Percentiles rank a stretch among this genome's conserved stretches.
These are phyloP conservation scores for Onchidella celtica DNA, from an alignment of 2,888 invertebrate species.

Conservation along the genomic window DNA sequence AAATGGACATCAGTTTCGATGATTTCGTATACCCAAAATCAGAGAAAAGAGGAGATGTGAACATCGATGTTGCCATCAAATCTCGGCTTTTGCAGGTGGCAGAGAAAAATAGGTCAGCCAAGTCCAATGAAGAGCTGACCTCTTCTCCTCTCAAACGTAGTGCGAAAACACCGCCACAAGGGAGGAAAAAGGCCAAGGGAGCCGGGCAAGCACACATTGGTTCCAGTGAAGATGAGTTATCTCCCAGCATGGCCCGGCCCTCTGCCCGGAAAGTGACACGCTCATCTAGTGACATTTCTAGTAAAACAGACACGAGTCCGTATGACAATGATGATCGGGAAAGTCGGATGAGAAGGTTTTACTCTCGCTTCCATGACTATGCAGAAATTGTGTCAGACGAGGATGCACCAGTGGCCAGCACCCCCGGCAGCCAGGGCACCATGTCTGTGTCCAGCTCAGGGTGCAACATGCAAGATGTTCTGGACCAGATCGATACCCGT, in stretches of 20 bases:
- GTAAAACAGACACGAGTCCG: constrained; percentile 54
- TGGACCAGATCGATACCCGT: constrained; percentile 56
- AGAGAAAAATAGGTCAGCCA: constrained; percentile 37
- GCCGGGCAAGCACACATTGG: constrained; percentile 43
- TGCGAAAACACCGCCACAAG: constrained; percentile 64
- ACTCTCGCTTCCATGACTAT: constrained; percentile 71
- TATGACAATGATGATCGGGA: constrained; percentile 19
- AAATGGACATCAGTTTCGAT: constrained; percentile 11
- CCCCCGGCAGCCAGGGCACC: constrained; percentile 32
- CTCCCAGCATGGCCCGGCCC: background rate
- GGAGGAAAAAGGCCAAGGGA: constrained; percentile 61
- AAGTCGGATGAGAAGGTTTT: constrained; percentile 57
- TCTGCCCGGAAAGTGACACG: background rate
- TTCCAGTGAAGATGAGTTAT: constrained; percentile 33
- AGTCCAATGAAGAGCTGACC: constrained; percentile 56
- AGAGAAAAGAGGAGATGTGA: constrained; percentile 38
- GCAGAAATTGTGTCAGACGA: constrained; percentile 71
- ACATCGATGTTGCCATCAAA: constrained; percentile 53
- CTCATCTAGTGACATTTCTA: constrained; percentile 57
- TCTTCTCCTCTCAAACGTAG: constrained; percentile 59
- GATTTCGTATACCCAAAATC: background rate
- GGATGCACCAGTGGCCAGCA: constrained; percentile 40
- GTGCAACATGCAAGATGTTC: constrained; percentile 56
- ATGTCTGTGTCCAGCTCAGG: constrained; percentile 52
- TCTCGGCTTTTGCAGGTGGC: constrained; percentile 53